Percentiles rank a stretch among this genome's conserved stretches.
phyloP scores from a whole-genome alignment of 1,140 invertebrate genomes.

The Caerostris darwini region DNA sequence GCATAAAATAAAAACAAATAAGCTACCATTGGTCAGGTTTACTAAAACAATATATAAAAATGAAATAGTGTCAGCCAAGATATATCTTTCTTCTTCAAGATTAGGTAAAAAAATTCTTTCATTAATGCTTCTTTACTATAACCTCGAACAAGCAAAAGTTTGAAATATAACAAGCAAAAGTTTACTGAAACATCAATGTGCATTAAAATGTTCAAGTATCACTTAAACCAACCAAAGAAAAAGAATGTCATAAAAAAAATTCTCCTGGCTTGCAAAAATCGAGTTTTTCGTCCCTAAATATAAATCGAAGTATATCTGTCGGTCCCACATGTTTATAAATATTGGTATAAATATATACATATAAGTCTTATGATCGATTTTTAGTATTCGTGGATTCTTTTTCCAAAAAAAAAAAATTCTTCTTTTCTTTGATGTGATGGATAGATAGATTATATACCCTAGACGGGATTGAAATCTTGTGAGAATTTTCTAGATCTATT shows the following conservation, averaged over 20 bases:
- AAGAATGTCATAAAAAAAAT: neutral
- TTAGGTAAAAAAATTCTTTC: too few species aligned
- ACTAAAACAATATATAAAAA: too few species aligned
- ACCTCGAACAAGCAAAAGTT: neutral
- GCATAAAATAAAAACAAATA: too few species aligned
- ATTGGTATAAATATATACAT: neutral
- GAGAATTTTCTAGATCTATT: constrained; percentile 24
- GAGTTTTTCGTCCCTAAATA: neutral
- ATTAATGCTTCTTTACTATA: too few species aligned
- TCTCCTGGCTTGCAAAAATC: neutral
- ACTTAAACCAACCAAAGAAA: neutral
- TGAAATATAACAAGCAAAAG: neutral
- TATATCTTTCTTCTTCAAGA: too few species aligned
- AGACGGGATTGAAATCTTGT: constrained; percentile 1
- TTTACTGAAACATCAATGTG: neutral
- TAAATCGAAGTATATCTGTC: neutral
- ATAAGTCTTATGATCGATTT: neutral
- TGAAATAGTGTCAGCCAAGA: too few species aligned
- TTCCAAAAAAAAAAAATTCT: neutral
- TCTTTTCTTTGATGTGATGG: neutral
- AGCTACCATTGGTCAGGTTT: too few species aligned
- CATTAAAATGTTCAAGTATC: neutral
- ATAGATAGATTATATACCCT: constrained; percentile 19
- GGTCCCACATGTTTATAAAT: neutral
- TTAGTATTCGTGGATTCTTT: neutral